phyloP scores from a whole-genome alignment of 1,140 invertebrate species.

The Tribolium madens region DNA sequence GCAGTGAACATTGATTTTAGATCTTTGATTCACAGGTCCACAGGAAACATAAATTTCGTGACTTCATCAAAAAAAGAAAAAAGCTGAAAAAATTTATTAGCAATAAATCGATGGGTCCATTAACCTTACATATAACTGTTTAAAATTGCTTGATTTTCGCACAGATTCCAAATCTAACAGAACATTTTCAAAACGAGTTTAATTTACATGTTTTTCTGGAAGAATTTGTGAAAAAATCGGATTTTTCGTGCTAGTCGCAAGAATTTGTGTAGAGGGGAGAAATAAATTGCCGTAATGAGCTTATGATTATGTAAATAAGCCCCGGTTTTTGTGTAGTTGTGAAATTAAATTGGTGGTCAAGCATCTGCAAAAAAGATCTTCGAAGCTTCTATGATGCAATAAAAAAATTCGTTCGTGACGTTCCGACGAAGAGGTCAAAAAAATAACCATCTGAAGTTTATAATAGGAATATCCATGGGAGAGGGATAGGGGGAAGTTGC shows the following conservation, averaged over 20 bases:
- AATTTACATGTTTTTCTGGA: constrained; percentile 12
- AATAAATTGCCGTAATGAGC: constrained; percentile 26
- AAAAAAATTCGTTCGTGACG: constrained; percentile 30
- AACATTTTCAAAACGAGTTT: constrained; percentile 21
- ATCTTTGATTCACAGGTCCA: neutral
- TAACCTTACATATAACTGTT: constrained; percentile 28
- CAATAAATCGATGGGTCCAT: constrained; percentile 25
- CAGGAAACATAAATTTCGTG: constrained; percentile 22
- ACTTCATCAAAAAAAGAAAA: constrained; percentile 5
- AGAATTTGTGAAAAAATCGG: neutral
- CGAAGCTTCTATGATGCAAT: constrained; percentile 3
- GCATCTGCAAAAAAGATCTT: constrained; percentile 23
- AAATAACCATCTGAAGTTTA: constrained; percentile 45
- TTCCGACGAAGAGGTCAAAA: constrained; percentile 43
- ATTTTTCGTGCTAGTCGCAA: too few species aligned
- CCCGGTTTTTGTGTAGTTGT: constrained; percentile 15
- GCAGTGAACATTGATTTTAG: neutral
- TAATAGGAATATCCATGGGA: constrained; percentile 45
- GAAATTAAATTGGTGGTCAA: constrained; percentile 30
- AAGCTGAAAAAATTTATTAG: constrained; percentile 20
- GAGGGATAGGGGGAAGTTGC: constrained; percentile 47
- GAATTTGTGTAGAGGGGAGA: neutral
- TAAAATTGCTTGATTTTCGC: constrained; percentile 13
- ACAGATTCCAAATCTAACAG: neutral
- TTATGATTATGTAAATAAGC: constrained; percentile 35